These are phyloP conservation scores for Oreohelix idahoensis DNA, from an alignment of 1,140 invertebrate genomes.

Conservation along the genomic window DNA sequence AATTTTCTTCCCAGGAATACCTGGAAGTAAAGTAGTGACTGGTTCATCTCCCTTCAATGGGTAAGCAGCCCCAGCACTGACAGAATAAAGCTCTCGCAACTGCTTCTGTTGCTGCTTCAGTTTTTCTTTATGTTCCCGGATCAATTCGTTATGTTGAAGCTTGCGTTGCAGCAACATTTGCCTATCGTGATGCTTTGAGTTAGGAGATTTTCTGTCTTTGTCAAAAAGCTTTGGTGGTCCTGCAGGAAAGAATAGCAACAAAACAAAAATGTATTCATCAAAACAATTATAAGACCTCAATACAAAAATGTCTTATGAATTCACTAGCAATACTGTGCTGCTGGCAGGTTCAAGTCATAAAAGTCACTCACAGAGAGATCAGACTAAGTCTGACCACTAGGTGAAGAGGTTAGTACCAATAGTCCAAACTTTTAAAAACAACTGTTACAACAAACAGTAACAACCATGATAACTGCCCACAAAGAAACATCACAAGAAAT, in stretches of 20 bases:
- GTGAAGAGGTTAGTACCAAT: too few species aligned
- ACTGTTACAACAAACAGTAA: too few species aligned
- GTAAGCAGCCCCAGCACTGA: background rate
- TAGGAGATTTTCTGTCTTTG: conserved; percentile 13
- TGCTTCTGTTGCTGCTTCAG: conserved; percentile 74
- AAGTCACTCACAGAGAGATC: too few species aligned
- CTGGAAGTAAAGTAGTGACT: conserved; percentile 27
- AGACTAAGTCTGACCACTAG: too few species aligned
- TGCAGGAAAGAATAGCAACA: background rate
- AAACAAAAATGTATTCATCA: background rate
- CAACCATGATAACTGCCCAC: too few species aligned
- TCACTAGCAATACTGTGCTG: too few species aligned
- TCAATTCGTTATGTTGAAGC: conserved; percentile 81
- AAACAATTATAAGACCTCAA: conserved; percentile 50
- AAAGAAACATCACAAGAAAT: too few species aligned
- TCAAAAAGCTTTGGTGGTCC: conserved; percentile 5
- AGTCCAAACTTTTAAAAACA: too few species aligned
- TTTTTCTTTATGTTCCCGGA: conserved; percentile 82
- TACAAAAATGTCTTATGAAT: conserved; percentile 6
- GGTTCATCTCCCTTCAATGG: background rate
- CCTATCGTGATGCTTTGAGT: conserved; percentile 76
- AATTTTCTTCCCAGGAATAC: conserved; percentile 32
- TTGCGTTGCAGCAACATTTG: conserved; percentile 80
- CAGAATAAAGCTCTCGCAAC: conserved; percentile 24
- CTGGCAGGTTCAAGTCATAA: too few species aligned